Evolutionary conservation across 1,140 invertebrate genomes (phyloP), one percentile per base, ranked within the genome.

Genomic region (Globodera rostochiensis): DNA sequence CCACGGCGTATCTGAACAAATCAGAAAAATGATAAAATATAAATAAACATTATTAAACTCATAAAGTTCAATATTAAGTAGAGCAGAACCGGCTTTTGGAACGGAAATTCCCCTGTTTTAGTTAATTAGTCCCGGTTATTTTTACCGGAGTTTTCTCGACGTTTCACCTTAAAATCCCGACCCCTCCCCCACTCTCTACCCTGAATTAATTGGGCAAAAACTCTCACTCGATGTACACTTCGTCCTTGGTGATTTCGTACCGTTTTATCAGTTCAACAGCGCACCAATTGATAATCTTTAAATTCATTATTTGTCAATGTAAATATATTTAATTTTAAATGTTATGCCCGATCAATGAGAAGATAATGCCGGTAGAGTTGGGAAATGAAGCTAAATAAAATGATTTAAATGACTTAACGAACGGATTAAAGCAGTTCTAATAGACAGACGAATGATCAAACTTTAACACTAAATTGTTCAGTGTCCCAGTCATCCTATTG

Each of bases 341-440:
- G 7, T 13, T 13, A 53, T 53, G 57, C 57, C 57, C 15, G 3
- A 8, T 82, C 73, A 80, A 82, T 82, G 25, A 82, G 81, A 46
- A 82, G 73, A 13, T 74, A 46, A 66, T 82, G 81, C 19, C 81
- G 78, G 78, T 82, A 82, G 21, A 82, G 57, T 82, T 82, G 77
- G 47, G 80, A 74, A 69, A 82, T 82, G 57, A 82, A 82, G 50
- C 74, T 82, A 6, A 79, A 80, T 47, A 13, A 11, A 50, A 80
- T 79, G 1, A 15, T 69, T 53, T n/a, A 36, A 25, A 77, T n/a
- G 2, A 25, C 25, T 19, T 36, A 36, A 36, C 36, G 36, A 3
- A 36, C 36, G 36, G 36, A 25, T 25, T 25, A 25, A 25, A 25
- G 25, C 25, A 25, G 25, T 25, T 25, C 25, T 25, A 25, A 25